phyloP scores from a whole-genome alignment of 2,113 vertebrate species.

The Chloropsis hardwickii region DNA sequence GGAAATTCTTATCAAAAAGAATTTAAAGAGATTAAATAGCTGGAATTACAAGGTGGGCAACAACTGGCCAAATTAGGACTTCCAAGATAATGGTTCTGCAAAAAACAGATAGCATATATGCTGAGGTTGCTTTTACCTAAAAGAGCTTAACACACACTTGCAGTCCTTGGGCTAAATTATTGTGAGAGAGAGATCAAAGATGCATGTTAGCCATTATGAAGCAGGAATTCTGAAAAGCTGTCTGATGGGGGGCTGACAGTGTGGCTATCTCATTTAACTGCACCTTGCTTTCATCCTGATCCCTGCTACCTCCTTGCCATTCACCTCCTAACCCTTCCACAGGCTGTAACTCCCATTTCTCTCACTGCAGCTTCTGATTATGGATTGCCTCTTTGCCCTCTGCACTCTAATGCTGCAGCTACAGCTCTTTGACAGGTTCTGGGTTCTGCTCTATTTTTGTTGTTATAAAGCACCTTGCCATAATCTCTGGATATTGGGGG shows the following conservation, averaged over 20 bases:
- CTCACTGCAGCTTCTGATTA: not conserved
- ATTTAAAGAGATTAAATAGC: not conserved
- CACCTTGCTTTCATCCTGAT: not conserved
- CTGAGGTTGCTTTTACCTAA: not conserved
- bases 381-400: not conserved
- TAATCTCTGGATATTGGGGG: not conserved
- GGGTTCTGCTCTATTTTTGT: not conserved
- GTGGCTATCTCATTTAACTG: not conserved
- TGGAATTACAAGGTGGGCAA: not conserved
- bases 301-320: not conserved
- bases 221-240: slow-evolving; percentile 3
- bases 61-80: not conserved
- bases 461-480: not conserved
- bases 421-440: not conserved
- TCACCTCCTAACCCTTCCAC: not conserved
- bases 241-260: not conserved
- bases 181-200: slow-evolving; percentile 5
- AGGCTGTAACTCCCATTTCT: not conserved
- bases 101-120: not conserved
- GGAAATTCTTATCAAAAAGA: not conserved
- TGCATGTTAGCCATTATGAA: not conserved
- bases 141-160: not conserved
- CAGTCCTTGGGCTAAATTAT: not conserved
- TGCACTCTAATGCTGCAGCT: not conserved
- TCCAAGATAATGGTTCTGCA: not conserved